Evolutionary conservation across 2,113 vertebrate genomes (phyloP).

Genomic region (Coptodon bakossiorum): DNA sequence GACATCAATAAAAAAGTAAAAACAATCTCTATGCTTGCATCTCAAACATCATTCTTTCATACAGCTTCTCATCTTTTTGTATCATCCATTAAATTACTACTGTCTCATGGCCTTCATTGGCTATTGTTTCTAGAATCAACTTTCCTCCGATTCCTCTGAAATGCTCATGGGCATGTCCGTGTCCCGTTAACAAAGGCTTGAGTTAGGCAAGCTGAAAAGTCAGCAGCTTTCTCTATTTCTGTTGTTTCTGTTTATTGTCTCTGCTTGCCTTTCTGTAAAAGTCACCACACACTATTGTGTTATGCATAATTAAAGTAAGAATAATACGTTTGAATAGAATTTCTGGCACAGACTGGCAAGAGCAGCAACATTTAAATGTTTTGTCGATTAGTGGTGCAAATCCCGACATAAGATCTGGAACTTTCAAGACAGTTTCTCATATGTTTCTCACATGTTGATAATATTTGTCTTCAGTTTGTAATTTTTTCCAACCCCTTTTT

Average conservation of each 20-base stretch:
- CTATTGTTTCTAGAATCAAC: too few species aligned
- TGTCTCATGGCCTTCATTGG: too few species aligned
- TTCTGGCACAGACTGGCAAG: neutral
- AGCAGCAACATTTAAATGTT: neutral
- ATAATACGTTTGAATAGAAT: neutral
- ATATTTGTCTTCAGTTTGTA: fast-evolving
- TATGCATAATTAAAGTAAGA: neutral
- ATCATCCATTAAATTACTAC: neutral
- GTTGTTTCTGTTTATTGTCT: neutral
- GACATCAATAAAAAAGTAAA: too few species aligned
- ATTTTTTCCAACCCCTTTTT: neutral
- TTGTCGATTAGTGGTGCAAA: neutral
- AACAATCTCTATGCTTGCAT: neutral
- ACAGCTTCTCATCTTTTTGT: neutral
- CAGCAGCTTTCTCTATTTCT: neutral
- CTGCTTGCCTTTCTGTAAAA: neutral
- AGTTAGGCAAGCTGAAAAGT: neutral
- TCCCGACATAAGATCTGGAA: too few species aligned
- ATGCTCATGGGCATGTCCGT: neutral
- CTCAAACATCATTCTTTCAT: neutral
- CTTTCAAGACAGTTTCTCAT: too few species aligned
- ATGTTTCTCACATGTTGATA: too few species aligned
- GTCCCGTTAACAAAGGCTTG: neutral
- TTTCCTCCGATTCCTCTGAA: neutral
- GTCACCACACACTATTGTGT: neutral